Evolutionary conservation across 1,140 invertebrate genomes (phyloP), one percentile per base, ranked within the genome.

Genomic region (Aphelenchoides avenae): DNA sequence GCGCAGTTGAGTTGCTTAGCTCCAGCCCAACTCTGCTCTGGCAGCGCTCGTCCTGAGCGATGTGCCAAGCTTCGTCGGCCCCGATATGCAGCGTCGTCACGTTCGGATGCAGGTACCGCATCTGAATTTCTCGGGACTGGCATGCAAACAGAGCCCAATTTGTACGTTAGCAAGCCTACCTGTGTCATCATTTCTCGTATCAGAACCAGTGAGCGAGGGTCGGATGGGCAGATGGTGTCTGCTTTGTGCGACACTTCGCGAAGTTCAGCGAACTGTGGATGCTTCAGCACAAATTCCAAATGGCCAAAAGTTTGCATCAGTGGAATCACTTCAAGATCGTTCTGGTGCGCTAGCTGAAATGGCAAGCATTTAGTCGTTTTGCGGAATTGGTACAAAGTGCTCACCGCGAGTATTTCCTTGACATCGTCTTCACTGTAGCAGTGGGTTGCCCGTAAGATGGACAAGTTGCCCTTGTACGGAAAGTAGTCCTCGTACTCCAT

Each of bases 401-500:
- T n/a, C n/a, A n/a, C n/a, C n/a, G n/a, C n/a, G n/a, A 34, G 30
- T 6, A 68, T 70, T 24, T 31, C 13, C 22, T 68, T 1, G 1
- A 54, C n/a, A 60, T 13, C 18, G 5, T 65, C n/a, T 11, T 46
- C 34, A 44, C 13, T 62, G 15, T 13, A 18, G 85, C 84, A 81
- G 90, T 88, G 29, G 78, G 79, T 1, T n/a, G 88, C 85, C 1
- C 84, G 80, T 5, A 93, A 77, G 1, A 81, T 77, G 13, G 78
- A 78, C 2, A 95, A 75, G 0, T 79, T 75, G 0, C 85, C 87
- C 20, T 79, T 80, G 78, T 87, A 97, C 0, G 93, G 92, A 79
- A 96, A 56, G 41, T 24, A 53, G 70, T 97, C 93, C 80, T 97
- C 94, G 79, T 95, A 97, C 78, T 98, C 93, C 52, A 94, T 80